phyloP scores from a whole-genome alignment of 2,797 vertebrate genomes.

The Ptychadena robeensis region DNA sequence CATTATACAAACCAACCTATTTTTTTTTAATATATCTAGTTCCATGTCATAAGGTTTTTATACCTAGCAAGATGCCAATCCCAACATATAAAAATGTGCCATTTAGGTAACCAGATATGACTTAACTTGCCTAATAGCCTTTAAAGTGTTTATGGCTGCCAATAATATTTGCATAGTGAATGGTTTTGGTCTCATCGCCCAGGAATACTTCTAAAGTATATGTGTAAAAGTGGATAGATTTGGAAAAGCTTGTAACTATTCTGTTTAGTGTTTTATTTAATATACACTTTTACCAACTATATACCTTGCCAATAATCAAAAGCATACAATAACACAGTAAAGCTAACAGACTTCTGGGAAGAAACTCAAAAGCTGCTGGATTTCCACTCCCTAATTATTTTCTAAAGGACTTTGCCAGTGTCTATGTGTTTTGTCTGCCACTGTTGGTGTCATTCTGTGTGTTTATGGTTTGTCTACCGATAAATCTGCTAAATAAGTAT shows the following conservation, averaged over 20 bases:
- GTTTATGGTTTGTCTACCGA: not conserved
- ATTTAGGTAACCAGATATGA: not conserved
- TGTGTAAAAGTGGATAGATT: not conserved
- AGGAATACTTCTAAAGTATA: too few species aligned
- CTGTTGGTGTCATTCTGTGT: not conserved
- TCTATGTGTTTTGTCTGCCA: too few species aligned
- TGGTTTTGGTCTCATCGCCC: not conserved
- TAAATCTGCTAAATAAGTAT: not conserved
- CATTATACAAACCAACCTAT: too few species aligned
- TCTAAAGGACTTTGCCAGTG: not conserved
- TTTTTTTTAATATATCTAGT: too few species aligned
- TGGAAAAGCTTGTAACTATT: too few species aligned
- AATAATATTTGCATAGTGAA: not conserved
- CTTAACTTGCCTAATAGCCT: not conserved
- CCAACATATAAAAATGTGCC: not conserved
- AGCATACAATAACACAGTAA: too few species aligned
- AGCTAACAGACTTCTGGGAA: not conserved
- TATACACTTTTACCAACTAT: not conserved
- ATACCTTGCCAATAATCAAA: too few species aligned
- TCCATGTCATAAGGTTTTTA: too few species aligned
- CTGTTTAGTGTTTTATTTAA: not conserved
- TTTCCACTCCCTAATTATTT: not conserved
- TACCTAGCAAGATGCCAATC: too few species aligned
- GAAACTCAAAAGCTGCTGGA: not conserved
- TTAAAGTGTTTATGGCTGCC: not conserved